phyloP scores from a whole-genome alignment of 2,888 invertebrate genomes.

The Chironomus tentans region DNA sequence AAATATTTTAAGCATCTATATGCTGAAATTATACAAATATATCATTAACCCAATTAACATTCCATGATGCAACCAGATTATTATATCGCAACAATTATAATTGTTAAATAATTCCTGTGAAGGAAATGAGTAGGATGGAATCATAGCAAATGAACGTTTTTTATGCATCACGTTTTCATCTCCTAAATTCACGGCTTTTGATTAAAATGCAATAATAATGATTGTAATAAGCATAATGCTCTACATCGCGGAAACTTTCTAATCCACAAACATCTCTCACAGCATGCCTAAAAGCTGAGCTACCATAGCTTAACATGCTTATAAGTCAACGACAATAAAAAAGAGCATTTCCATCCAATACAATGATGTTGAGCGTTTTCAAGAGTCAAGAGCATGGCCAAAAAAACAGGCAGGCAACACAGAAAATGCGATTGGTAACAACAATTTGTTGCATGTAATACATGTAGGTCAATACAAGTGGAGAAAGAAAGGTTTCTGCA shows the following conservation, averaged over 20 bases:
- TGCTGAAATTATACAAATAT: no score
- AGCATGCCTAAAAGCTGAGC: not conserved
- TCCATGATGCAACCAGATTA: no score
- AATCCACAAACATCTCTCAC: not conserved
- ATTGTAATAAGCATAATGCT: not conserved
- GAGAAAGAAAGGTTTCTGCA: not conserved
- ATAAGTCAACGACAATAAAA: not conserved
- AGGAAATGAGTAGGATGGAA: no score
- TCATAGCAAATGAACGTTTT: no score
- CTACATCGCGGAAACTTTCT: not conserved
- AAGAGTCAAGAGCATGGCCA: constrained; percentile 20
- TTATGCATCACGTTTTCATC: no score
- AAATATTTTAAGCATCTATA: no score
- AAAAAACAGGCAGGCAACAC: not conserved
- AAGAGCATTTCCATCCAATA: not conserved
- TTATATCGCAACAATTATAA: no score
- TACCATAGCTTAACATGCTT: not conserved
- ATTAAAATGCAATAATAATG: no score
- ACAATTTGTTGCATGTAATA: not conserved
- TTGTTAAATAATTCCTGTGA: no score
- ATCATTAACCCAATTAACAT: no score
- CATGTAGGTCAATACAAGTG: not conserved
- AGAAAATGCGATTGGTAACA: constrained; percentile 1
- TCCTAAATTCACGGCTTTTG: no score
- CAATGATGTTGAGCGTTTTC: not conserved